Evolutionary conservation across 30 jellyfish, hydroid and myxozoan species (phyloP).

Genomic region (Aurelia coerulea): DNA sequence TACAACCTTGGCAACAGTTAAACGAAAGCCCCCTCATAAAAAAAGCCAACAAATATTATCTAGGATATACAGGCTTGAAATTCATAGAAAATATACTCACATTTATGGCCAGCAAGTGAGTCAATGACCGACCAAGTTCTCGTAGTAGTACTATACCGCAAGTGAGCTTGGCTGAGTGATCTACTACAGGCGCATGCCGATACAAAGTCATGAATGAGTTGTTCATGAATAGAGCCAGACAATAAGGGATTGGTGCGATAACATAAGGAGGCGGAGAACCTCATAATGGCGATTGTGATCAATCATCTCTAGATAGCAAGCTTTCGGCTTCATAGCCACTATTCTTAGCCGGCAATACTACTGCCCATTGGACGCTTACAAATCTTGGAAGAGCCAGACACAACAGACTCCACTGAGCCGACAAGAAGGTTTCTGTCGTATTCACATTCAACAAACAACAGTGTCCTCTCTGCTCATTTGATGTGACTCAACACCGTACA

Average conservation of each 20-base stretch:
- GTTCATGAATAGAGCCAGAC: conserved; percentile 26
- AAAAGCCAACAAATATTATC: no score
- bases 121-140: neutral
- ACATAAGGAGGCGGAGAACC: conserved; percentile 49
- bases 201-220: conserved; percentile 49
- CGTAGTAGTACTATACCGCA: conserved; percentile 22
- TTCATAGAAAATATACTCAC: neutral
- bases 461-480: no score
- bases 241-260: conserved; percentile 50
- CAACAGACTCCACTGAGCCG: no score
- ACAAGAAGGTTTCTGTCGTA: no score
- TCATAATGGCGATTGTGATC: conserved; percentile 34
- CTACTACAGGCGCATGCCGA: conserved; percentile 46
- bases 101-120: neutral
- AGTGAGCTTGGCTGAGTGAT: conserved; percentile 17
- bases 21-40: no score
- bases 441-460: no score
- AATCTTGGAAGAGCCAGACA: no score
- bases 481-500: no score
- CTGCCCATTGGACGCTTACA: neutral
- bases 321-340: conserved; percentile 30
- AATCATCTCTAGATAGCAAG: conserved; percentile 28
- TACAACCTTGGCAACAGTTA: no score
- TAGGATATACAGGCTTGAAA: no score
- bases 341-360: conserved; percentile 24